phyloP scores from a whole-genome alignment of 1,140 invertebrate genomes.

The Laupala kohalensis region DNA sequence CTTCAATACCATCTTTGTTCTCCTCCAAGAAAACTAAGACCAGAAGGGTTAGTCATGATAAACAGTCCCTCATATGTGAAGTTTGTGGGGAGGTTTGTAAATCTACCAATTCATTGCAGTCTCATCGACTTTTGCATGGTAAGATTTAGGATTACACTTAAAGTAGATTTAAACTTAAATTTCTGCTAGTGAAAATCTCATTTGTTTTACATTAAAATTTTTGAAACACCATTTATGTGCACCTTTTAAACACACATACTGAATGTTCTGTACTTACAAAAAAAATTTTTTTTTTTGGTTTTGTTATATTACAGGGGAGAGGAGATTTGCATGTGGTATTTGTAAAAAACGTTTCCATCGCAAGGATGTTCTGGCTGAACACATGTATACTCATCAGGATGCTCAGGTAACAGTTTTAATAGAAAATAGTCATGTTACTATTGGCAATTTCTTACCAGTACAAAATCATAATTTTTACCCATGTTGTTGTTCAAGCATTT shows the following conservation, averaged over 20 bases:
- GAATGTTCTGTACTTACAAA: no score
- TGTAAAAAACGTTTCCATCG: conserved; percentile 36
- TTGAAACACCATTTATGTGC: neutral
- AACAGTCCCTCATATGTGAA: conserved; percentile 19
- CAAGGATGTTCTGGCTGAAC: conserved; percentile 30
- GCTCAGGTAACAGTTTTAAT: conserved; percentile 20
- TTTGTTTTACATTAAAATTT: neutral
- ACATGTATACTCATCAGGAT: conserved; percentile 30
- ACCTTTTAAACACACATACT: no score
- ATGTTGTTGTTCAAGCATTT: neutral
- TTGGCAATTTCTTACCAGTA: neutral
- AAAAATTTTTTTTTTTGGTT: neutral
- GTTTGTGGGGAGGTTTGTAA: conserved; percentile 22
- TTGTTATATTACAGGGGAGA: conserved; percentile 28
- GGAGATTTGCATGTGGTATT: conserved; percentile 29
- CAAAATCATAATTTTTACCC: neutral
- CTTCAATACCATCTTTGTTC: no score
- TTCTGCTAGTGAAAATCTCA: no score
- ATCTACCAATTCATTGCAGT: conserved; percentile 20
- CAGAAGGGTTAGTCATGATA: no score
- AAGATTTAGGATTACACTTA: neutral
- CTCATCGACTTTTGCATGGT: conserved; percentile 20
- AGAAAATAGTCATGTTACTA: neutral
- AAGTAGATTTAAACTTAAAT: neutral
- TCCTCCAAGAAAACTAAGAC: no score